These are phyloP conservation scores for Drosophila aff. DNA, from an alignment of 1,140 invertebrate species.

Conservation along the genomic window DNA sequence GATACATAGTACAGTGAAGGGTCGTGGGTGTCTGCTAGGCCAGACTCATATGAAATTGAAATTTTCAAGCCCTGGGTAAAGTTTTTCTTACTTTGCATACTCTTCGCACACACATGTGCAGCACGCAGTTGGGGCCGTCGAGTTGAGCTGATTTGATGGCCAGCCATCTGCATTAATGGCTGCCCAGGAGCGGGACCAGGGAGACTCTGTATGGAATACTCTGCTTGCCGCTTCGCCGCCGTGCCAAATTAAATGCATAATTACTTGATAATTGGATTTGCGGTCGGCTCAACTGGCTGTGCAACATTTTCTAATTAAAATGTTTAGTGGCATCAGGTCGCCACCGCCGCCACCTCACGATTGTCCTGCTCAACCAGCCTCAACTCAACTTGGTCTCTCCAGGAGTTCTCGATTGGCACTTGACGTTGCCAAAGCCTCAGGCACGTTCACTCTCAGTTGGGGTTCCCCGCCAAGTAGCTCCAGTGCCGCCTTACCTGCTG, in stretches of 20 bases:
- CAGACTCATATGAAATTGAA: slow-evolving; percentile 68
- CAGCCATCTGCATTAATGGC: slow-evolving; percentile 52
- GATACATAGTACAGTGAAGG: slow-evolving; percentile 28
- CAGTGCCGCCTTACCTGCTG: slow-evolving; percentile 17
- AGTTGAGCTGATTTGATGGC: slow-evolving; percentile 57
- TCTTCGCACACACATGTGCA: not conserved
- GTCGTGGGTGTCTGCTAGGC: not conserved
- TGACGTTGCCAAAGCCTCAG: slow-evolving; percentile 51
- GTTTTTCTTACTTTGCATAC: slow-evolving; percentile 55
- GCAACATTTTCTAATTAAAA: slow-evolving; percentile 80
- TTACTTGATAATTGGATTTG: slow-evolving; percentile 83
- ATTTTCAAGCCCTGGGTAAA: slow-evolving; percentile 49
- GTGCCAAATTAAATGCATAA: slow-evolving; percentile 81
- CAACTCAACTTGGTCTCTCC: slow-evolving; percentile 10
- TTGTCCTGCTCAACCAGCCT: slow-evolving; percentile 17
- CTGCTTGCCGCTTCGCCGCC: slow-evolving; percentile 14
- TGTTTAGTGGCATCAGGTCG: slow-evolving; percentile 64
- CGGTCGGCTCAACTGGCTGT: slow-evolving; percentile 74
- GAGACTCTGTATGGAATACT: slow-evolving; percentile 11
- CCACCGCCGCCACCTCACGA: slow-evolving; percentile 15
- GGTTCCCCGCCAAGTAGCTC: slow-evolving; percentile 51
- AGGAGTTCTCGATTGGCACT: slow-evolving; percentile 55
- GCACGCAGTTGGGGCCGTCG: slow-evolving; percentile 10
- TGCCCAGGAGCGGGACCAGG: slow-evolving; percentile 13
- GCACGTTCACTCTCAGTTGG: slow-evolving; percentile 51